Percentiles rank a stretch among this genome's conserved stretches.
Conservation (phyloP, 1,140 invertebrate species). For the Brevipalpus yothersi region DNA sequence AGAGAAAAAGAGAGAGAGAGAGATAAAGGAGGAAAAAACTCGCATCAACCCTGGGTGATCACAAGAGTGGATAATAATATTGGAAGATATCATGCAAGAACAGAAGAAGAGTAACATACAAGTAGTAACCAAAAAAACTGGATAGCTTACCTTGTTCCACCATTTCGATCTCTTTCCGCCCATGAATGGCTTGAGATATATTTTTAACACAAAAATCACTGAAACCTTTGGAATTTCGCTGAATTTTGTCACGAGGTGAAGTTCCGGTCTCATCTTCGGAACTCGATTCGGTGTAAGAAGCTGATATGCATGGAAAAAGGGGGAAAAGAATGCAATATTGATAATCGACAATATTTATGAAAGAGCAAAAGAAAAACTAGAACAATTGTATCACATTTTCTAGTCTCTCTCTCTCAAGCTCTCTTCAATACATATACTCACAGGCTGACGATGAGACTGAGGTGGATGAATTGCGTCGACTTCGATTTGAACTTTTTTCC, state of each 20-base stretch:
- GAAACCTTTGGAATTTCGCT: conserved; percentile 50
- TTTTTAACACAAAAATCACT: conserved; percentile 74
- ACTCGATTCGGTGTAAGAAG: conserved; percentile 66
- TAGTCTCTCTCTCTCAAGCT: neutral
- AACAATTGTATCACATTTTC: neutral
- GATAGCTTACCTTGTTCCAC: conserved; percentile 56
- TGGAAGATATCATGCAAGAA: neutral
- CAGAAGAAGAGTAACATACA: neutral
- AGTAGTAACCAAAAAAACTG: neutral
- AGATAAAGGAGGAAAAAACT: neutral
- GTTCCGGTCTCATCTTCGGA: conserved; percentile 57
- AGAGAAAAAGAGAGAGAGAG: neutral
- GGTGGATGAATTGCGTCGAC: conserved; percentile 18
- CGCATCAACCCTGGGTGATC: neutral
- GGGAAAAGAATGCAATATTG: neutral
- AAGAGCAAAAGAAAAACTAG: no score
- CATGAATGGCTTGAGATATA: conserved; percentile 72
- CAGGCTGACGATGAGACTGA: conserved; percentile 20
- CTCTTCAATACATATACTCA: conserved; percentile 13
- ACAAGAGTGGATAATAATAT: neutral
- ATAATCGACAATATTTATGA: neutral
- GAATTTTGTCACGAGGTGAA: conserved; percentile 60
- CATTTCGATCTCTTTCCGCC: conserved; percentile 84
- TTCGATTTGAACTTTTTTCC: conserved; percentile 11
- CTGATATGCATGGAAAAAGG: conserved; percentile 22